Conservation (phyloP, 1,140 invertebrate species). For the Zaprionus tsacasi region DNA sequence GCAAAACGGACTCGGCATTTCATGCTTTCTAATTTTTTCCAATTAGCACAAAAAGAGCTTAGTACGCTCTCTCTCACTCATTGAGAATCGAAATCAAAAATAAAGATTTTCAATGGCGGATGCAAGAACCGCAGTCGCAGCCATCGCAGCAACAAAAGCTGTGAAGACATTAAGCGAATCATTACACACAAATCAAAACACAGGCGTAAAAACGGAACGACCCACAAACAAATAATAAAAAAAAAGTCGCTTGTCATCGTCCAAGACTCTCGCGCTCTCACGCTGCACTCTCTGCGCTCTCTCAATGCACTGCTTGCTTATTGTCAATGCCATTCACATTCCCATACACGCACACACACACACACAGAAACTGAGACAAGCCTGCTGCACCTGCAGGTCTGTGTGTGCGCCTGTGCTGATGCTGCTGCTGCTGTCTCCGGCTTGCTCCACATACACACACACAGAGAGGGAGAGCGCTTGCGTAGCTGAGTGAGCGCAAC, state of each 20-base stretch:
- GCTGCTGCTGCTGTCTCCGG: constrained; percentile 22
- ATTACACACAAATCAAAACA: constrained; percentile 45
- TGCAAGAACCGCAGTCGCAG: constrained; percentile 16
- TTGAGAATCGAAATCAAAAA: constrained; percentile 68
- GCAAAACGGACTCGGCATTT: constrained; percentile 63
- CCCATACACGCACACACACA: constrained; percentile 38
- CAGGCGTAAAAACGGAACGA: constrained; percentile 5
- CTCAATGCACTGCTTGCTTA: constrained; percentile 20
- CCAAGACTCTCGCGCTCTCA: neutral
- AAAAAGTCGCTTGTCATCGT: constrained; percentile 39
- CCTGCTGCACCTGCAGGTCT: constrained; percentile 1
- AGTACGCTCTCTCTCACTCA: constrained; percentile 25
- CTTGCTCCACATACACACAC: constrained; percentile 30
- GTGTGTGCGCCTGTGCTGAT: constrained; percentile 5
- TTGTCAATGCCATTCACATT: constrained; percentile 60
- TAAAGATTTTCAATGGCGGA: constrained; percentile 44
- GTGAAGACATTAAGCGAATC: constrained; percentile 56
- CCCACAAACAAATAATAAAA: constrained; percentile 10
- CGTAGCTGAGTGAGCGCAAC: neutral
- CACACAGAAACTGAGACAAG: neutral
- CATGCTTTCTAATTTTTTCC: constrained; percentile 81
- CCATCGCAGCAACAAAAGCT: constrained; percentile 12
- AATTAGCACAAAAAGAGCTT: constrained; percentile 78
- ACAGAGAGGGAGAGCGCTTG: neutral
- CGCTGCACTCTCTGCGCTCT: neutral